phyloP scores from a whole-genome alignment of 1,140 invertebrate species.

The Sycophaga agraensis region DNA sequence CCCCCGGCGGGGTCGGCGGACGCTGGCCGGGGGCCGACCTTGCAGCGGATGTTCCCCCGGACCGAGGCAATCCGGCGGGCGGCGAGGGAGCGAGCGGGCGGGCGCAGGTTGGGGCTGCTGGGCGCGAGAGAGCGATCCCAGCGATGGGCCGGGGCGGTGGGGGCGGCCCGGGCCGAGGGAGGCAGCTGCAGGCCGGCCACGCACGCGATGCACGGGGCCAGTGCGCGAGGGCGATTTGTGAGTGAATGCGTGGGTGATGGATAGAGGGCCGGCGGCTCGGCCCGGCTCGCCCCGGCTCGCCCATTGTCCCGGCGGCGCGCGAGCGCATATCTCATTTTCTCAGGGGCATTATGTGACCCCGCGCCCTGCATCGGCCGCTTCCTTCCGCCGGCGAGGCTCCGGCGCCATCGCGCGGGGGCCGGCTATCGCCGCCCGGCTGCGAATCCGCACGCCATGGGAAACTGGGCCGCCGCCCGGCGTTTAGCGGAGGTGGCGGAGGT shows the following conservation, averaged over 20 bases:
- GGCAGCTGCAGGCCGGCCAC: constrained; percentile 2
- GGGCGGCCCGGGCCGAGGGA: too few relatives aligned
- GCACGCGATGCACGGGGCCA: constrained; percentile 8
- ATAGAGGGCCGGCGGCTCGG: constrained; percentile 46
- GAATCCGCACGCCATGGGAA: too few relatives aligned
- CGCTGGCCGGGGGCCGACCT: too few relatives aligned
- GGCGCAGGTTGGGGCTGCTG: not conserved
- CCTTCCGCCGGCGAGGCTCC: too few relatives aligned
- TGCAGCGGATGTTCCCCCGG: not conserved
- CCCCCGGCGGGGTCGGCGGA: too few relatives aligned
- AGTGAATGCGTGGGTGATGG: constrained; percentile 55
- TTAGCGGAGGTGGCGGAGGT: too few relatives aligned
- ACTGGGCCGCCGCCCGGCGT: too few relatives aligned
- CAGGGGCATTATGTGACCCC: too few relatives aligned
- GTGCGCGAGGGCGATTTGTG: constrained; percentile 17
- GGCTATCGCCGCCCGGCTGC: too few relatives aligned
- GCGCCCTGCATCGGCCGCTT: not conserved
- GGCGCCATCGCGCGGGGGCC: too few relatives aligned
- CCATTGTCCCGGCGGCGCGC: too few relatives aligned
- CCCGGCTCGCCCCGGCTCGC: not conserved
- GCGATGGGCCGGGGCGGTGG: not conserved
- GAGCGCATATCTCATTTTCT: too few relatives aligned
- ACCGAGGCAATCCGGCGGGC: not conserved
- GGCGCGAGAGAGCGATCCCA: constrained; percentile 1
- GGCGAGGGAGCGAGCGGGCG: not conserved